These are phyloP conservation scores for Abramis brama DNA, from an alignment of 2,113 vertebrate genomes.

Conservation along the genomic window DNA sequence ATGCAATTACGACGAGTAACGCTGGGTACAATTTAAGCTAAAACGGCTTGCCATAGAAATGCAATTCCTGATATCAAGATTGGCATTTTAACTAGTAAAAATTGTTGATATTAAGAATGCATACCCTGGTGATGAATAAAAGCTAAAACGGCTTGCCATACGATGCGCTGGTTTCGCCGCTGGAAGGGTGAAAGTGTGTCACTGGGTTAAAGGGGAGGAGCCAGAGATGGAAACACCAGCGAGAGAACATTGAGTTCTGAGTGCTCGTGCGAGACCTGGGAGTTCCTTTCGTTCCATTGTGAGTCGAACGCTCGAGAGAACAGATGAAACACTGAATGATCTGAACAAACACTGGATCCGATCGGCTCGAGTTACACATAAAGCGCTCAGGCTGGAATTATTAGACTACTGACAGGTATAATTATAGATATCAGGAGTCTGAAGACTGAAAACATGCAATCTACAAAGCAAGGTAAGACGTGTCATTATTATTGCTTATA, in stretches of 20 bases:
- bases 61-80: too few relatives aligned
- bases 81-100: too few relatives aligned
- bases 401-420: not conserved
- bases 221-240: constrained; percentile 69
- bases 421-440: not conserved
- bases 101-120: too few relatives aligned
- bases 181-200: constrained; percentile 77
- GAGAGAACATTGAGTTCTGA: constrained; percentile 73
- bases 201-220: constrained; percentile 82
- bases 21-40: too few relatives aligned
- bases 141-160: too few relatives aligned
- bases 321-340: constrained; percentile 35
- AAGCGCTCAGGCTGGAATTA: not conserved
- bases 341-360: not conserved
- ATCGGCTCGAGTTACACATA: not conserved
- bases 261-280: constrained; percentile 45
- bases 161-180: constrained; percentile 35
- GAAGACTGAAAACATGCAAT: constrained; percentile 70
- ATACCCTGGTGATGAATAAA: too few relatives aligned
- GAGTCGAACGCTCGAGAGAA: not conserved
- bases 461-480: constrained; percentile 74
- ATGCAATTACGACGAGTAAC: too few relatives aligned
- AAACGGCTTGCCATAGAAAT: too few relatives aligned
- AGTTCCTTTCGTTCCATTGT: constrained; percentile 40
- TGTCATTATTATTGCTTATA: not conserved